Percentiles rank a stretch among this genome's conserved stretches.
Conservation (phyloP, 2,888 invertebrate species). For the Papilio protenor region DNA sequence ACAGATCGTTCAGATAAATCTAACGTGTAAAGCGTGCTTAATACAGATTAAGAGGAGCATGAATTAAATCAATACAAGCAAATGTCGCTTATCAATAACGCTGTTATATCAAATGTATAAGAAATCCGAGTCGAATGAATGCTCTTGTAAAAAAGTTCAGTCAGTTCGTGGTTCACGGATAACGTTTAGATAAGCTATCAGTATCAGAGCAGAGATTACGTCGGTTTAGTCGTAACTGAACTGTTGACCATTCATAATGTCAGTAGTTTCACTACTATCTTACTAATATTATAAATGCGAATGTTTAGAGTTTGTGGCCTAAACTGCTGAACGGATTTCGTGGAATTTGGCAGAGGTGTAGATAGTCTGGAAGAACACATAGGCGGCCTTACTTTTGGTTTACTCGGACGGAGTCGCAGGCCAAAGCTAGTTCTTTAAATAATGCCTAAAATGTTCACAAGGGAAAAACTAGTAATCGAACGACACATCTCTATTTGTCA, state of each 20-base stretch:
- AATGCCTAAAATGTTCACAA: no score
- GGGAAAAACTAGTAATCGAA: no score
- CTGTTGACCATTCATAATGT: neutral
- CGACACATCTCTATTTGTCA: no score
- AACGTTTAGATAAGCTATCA: slow-evolving; percentile 32
- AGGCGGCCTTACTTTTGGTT: no score
- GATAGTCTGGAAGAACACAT: no score
- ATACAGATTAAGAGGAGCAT: neutral
- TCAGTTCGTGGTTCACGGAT: slow-evolving; percentile 36
- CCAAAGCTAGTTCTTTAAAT: no score
- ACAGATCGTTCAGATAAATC: no score
- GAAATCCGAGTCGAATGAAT: slow-evolving; percentile 45
- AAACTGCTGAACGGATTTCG: no score
- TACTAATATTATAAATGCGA: no score
- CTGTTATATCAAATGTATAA: slow-evolving; percentile 33
- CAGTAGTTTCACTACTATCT: neutral
- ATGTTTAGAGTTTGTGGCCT: no score
- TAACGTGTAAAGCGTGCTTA: neutral
- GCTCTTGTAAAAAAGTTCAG: slow-evolving; percentile 34
- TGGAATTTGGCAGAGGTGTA: no score
- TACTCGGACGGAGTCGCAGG: no score
- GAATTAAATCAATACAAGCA: slow-evolving; percentile 6
- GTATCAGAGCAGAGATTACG: slow-evolving; percentile 16
- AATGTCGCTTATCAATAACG: neutral
- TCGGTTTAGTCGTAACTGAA: neutral